A percentile compares a stretch with the other conserved stretches of the same genome.
Conservation (phyloP, 1,140 invertebrate species). For the Probaryconus sp. region DNA sequence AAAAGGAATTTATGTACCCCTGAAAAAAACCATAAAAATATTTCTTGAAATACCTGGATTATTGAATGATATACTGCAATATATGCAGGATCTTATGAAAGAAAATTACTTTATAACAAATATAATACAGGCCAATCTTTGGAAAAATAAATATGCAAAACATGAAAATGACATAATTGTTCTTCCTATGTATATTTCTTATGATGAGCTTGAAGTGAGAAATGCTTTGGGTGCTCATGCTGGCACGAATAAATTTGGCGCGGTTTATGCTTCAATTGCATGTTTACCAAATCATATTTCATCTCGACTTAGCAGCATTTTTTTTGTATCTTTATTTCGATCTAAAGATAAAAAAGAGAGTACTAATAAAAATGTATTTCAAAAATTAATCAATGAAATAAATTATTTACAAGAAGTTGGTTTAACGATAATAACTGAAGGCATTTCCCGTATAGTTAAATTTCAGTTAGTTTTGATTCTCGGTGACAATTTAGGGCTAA, state of each 20-base stretch:
- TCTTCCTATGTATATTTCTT: slow-evolving; percentile 43
- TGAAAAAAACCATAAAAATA: slow-evolving; percentile 15
- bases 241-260: slow-evolving; percentile 14
- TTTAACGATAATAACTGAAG: slow-evolving; percentile 7
- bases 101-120: slow-evolving; percentile 17
- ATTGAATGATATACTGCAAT: slow-evolving; percentile 18
- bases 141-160: slow-evolving; percentile 14
- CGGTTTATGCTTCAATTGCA: slow-evolving; percentile 13
- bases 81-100: slow-evolving; percentile 13
- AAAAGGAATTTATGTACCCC: slow-evolving; percentile 7
- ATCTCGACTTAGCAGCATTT: slow-evolving; percentile 21
- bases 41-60: slow-evolving; percentile 36
- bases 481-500: neutral
- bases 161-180: slow-evolving; percentile 4
- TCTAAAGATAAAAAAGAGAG: slow-evolving; percentile 13
- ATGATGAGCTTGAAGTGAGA: slow-evolving; percentile 49
- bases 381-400: slow-evolving; percentile 22
- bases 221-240: slow-evolving; percentile 11
- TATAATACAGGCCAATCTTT: slow-evolving; percentile 28
- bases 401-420: slow-evolving; percentile 9
- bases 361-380: slow-evolving; percentile 13
- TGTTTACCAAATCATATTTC: slow-evolving; percentile 6
- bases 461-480: slow-evolving; percentile 13
- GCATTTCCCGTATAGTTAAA: neutral
- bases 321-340: slow-evolving; percentile 11